phyloP scores from a whole-genome alignment of 92 coral and sea anemone species.

The Bergia puertoricense region DNA sequence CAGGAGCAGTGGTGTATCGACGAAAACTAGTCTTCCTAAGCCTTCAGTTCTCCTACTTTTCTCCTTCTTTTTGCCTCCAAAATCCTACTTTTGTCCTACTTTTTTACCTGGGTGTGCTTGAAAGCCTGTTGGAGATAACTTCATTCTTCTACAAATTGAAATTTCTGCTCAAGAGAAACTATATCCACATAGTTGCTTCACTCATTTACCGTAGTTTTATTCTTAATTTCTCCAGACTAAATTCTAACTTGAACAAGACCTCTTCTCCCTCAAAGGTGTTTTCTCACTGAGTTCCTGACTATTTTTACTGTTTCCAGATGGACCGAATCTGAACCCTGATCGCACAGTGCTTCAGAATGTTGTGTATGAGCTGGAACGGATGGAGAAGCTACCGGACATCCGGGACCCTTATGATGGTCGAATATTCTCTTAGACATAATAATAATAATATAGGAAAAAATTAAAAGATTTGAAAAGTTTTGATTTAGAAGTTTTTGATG shows the following conservation, averaged over 20 bases:
- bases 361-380: constrained; percentile 34
- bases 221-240: not conserved
- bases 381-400: constrained; percentile 36
- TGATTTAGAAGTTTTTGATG: not conserved
- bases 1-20: too few relatives aligned
- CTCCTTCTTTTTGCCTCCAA: too few relatives aligned
- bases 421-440: not conserved
- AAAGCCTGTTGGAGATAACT: too few relatives aligned
- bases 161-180: too few relatives aligned
- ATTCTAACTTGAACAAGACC: not conserved
- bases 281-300: too few relatives aligned
- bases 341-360: constrained; percentile 42
- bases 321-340: constrained; percentile 29
- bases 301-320: constrained; percentile 6
- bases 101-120: too few relatives aligned
- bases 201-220: not conserved
- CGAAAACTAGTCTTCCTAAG: too few relatives aligned
- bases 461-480: too few relatives aligned
- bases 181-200: not conserved
- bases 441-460: not conserved
- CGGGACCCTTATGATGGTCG: constrained; percentile 39
- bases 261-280: too few relatives aligned
- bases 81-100: too few relatives aligned
- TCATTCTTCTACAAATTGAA: too few relatives aligned
- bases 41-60: too few relatives aligned